phyloP scores from a whole-genome alignment of 2,888 invertebrate genomes.

The Drosophila diplacantha region DNA sequence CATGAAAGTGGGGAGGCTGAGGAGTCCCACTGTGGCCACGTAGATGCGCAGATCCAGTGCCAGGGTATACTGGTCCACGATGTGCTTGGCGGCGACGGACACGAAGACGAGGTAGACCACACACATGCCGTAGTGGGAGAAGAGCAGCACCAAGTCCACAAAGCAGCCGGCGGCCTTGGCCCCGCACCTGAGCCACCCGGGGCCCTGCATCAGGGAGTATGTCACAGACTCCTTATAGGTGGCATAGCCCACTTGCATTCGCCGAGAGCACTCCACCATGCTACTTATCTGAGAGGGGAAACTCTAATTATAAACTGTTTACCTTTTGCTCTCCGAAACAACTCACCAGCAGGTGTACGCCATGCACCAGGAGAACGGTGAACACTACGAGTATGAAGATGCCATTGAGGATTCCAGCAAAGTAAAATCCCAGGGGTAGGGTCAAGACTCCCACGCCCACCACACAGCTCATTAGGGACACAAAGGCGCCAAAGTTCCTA shows the following conservation, averaged over 20 bases:
- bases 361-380: constrained; percentile 43
- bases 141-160: constrained; percentile 86
- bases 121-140: constrained; percentile 95
- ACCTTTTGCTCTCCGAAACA: too few species aligned
- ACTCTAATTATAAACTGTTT: background rate
- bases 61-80: constrained; percentile 80
- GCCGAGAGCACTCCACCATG: constrained; percentile 46
- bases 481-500: constrained; percentile 33
- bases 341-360: constrained; percentile 49
- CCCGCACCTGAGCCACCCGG: constrained; percentile 6
- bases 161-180: constrained; percentile 65
- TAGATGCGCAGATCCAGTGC: constrained; percentile 78
- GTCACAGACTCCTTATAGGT: constrained; percentile 41
- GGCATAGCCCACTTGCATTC: constrained; percentile 33
- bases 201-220: constrained; percentile 44
- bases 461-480: constrained; percentile 45
- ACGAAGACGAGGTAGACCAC: constrained; percentile 97
- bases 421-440: constrained; percentile 50
- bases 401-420: constrained; percentile 44
- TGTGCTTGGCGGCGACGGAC: constrained; percentile 86
- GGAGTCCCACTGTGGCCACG: constrained; percentile 80
- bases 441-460: constrained; percentile 53
- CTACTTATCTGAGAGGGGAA: constrained; percentile 35
- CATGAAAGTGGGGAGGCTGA: constrained; percentile 84
- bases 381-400: constrained; percentile 1